Conservation (phyloP, 2,113 vertebrate species). For the Corythoichthys intestinalis region DNA sequence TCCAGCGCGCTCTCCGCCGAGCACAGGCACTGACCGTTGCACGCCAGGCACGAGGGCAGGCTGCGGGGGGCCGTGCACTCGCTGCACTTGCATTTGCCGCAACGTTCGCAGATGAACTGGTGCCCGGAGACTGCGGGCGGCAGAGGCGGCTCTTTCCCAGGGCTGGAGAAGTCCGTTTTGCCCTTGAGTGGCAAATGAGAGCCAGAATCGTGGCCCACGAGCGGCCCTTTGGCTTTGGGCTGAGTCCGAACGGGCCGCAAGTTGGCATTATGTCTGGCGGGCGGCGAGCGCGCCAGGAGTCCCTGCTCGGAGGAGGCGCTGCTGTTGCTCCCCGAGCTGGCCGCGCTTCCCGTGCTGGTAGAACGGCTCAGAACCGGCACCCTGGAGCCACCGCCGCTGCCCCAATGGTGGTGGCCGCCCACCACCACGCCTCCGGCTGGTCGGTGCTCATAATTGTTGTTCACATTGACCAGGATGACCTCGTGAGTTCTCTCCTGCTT, state of each 20-base stretch:
- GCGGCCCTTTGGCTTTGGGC: slow-evolving; percentile 76
- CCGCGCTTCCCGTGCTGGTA: slow-evolving; percentile 89
- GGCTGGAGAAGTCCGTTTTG: slow-evolving; percentile 66
- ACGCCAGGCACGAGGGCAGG: slow-evolving; percentile 89
- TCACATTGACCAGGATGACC: slow-evolving; percentile 89
- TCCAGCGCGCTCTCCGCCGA: slow-evolving; percentile 92
- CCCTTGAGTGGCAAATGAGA: slow-evolving; percentile 70
- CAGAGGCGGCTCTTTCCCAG: slow-evolving; percentile 36
- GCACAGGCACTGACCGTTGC: slow-evolving; percentile 89
- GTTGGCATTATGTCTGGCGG: slow-evolving; percentile 64
- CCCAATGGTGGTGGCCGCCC: slow-evolving; percentile 47
- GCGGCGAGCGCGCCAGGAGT: slow-evolving; percentile 80
- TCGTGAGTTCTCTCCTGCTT: slow-evolving; percentile 95
- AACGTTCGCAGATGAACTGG: slow-evolving; percentile 91
- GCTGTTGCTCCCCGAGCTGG: slow-evolving; percentile 90
- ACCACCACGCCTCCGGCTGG: slow-evolving; percentile 53
- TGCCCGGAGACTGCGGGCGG: slow-evolving; percentile 67
- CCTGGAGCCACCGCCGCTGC: slow-evolving; percentile 47
- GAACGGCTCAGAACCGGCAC: slow-evolving; percentile 85
- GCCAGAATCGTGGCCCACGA: slow-evolving; percentile 44
- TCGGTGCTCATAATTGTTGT: slow-evolving; percentile 86
- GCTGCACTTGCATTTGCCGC: slow-evolving; percentile 91
- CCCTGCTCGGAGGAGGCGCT: slow-evolving; percentile 92
- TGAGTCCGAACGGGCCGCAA: slow-evolving; percentile 80
- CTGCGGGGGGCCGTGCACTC: slow-evolving; percentile 90